Percentiles rank a stretch among this genome's conserved stretches.
phyloP scores from a whole-genome alignment of 2,113 vertebrate genomes.

The Cettia cetti region DNA sequence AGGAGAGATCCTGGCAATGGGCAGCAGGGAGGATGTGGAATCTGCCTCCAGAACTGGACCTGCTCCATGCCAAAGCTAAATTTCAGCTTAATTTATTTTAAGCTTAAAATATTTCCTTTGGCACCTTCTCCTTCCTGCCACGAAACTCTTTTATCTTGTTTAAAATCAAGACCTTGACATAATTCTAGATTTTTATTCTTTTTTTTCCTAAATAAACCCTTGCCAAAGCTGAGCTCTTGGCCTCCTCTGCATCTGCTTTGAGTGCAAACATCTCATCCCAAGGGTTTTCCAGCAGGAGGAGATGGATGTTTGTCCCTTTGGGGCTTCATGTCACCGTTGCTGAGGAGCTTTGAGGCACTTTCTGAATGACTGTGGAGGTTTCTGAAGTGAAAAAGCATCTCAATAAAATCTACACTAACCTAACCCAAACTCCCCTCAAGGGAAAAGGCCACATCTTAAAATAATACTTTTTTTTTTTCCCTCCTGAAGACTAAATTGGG shows the following conservation, averaged over 20 bases:
- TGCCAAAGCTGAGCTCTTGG: not conserved
- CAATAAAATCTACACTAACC: not conserved
- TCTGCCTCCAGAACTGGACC: not conserved
- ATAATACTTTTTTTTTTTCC: rapidly evolving
- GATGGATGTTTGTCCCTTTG: not conserved
- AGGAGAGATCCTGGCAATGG: not conserved
- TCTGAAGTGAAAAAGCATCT: not conserved
- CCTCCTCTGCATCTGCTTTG: not conserved
- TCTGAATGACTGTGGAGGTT: not conserved
- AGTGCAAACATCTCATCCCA: not conserved
- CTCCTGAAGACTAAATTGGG: not conserved
- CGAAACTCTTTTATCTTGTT: not conserved
- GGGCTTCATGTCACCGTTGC: not conserved
- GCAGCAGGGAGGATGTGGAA: not conserved
- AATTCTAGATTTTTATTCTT: not conserved
- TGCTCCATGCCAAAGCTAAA: not conserved
- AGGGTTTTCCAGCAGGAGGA: not conserved
- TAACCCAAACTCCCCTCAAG: not conserved
- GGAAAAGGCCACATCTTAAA: not conserved
- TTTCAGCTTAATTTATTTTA: not conserved
- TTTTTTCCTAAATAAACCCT: not conserved
- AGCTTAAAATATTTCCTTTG: not conserved
- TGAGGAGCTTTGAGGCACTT: not conserved
- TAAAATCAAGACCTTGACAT: not conserved
- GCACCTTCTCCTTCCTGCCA: not conserved